Evolutionary conservation across 2,888 invertebrate genomes (phyloP).

Genomic region (Pteria penguin): DNA sequence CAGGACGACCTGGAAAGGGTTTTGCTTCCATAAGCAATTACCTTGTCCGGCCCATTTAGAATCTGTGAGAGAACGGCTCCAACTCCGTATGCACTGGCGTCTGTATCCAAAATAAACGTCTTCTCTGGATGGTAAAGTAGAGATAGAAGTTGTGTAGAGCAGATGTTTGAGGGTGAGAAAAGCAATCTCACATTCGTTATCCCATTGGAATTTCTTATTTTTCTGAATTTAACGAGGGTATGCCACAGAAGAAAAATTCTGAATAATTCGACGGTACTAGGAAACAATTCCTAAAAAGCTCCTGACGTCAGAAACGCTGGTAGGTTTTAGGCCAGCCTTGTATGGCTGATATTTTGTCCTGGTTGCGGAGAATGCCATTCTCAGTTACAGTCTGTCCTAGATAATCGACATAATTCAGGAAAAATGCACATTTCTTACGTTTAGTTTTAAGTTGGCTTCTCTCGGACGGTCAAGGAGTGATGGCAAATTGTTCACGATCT

Average conservation of each 20-base stretch:
- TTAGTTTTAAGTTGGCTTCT: conserved; percentile 32
- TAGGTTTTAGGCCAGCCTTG: conserved; percentile 34
- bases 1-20: conserved; percentile 34
- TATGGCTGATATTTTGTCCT: conserved; percentile 29
- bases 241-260: conserved; percentile 22
- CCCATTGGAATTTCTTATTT: conserved; percentile 28
- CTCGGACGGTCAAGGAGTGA: conserved; percentile 18
- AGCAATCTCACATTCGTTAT: conserved; percentile 25
- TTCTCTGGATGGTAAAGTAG: conserved; percentile 28
- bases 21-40: conserved; percentile 48
- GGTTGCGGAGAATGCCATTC: conserved; percentile 25
- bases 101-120: conserved; percentile 48
- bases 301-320: conserved; percentile 14
- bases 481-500: conserved; percentile 13
- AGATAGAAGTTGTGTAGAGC: conserved; percentile 10
- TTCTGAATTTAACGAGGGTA: conserved; percentile 28
- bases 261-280: conserved; percentile 36
- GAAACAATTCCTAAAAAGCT: conserved; percentile 24
- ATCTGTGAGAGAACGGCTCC: conserved; percentile 52
- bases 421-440: conserved; percentile 35
- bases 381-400: conserved; percentile 36
- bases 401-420: conserved; percentile 29
- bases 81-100: conserved; percentile 51
- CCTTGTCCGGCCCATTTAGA: conserved; percentile 40
- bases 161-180: conserved; percentile 30